phyloP scores from a whole-genome alignment of 2,113 vertebrate genomes.

The Tympanuchus pallidicinctus region DNA sequence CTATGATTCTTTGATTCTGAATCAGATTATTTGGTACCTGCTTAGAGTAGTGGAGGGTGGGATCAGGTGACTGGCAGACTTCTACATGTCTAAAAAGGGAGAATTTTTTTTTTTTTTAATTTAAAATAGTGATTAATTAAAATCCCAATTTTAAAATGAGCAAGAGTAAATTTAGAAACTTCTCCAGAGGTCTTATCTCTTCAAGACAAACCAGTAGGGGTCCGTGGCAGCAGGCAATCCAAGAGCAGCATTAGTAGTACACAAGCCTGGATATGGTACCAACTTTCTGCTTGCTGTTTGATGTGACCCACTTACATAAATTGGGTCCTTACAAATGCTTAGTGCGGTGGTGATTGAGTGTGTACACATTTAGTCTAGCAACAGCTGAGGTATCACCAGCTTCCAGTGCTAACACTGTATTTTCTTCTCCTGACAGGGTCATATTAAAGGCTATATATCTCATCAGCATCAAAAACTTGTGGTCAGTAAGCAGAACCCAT shows the following conservation, averaged over 20 bases:
- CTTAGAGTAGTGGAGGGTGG: not conserved
- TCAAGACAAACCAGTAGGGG: not conserved
- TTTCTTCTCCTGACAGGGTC: slow-evolving; percentile 82
- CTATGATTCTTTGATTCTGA: not conserved
- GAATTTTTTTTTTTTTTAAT: not conserved
- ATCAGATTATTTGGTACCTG: not conserved
- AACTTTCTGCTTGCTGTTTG: not conserved
- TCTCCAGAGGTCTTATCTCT: not conserved
- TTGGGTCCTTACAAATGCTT: not conserved
- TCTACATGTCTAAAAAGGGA: not conserved
- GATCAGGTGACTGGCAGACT: not conserved
- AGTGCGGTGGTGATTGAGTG: not conserved
- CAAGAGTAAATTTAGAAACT: not conserved
- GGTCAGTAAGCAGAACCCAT: slow-evolving; percentile 98
- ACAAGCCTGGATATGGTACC: not conserved
- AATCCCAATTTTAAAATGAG: not conserved
- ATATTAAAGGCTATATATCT: slow-evolving; percentile 98
- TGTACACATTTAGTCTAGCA: not conserved
- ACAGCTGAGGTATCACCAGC: not conserved
- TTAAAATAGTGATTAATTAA: not conserved
- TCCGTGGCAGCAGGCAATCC: not conserved
- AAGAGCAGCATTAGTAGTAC: fast-evolving
- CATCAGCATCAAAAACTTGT: slow-evolving; percentile 99
- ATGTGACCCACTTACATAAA: not conserved
- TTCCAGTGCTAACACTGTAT: not conserved